phyloP scores from a whole-genome alignment of 2,888 invertebrate genomes.

The Nomada lathburiana region DNA sequence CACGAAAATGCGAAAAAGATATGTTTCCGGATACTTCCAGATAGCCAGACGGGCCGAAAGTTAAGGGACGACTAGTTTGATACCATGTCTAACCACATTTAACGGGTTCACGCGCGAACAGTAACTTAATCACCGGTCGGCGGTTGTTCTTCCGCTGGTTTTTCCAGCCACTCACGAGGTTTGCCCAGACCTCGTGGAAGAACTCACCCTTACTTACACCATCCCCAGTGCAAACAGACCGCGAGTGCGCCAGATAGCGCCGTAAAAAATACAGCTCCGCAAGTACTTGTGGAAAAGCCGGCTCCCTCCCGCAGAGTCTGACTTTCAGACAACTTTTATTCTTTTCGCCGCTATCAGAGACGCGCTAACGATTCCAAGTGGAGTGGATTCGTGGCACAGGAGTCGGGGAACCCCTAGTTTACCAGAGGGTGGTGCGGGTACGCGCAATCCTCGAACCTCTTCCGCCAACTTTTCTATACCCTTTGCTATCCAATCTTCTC shows the following conservation, averaged over 20 bases:
- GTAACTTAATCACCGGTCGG: slow-evolving; percentile 70
- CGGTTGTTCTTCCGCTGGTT: slow-evolving; percentile 56
- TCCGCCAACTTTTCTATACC: slow-evolving; percentile 68
- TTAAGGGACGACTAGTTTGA: slow-evolving; percentile 18
- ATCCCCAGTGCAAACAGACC: slow-evolving; percentile 65
- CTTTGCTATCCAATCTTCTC: slow-evolving; percentile 61
- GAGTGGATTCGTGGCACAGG: slow-evolving; percentile 26
- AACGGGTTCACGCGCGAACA: slow-evolving; percentile 51
- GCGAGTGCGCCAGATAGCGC: slow-evolving; percentile 70
- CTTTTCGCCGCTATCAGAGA: slow-evolving; percentile 69
- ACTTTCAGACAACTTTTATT: slow-evolving; percentile 77
- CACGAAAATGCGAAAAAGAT: not conserved
- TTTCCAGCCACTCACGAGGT: slow-evolving; percentile 60
- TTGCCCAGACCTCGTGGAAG: slow-evolving; percentile 54
- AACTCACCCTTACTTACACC: slow-evolving; percentile 53
- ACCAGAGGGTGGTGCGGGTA: slow-evolving; percentile 29
- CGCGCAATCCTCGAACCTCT: slow-evolving; percentile 60
- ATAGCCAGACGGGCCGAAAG: slow-evolving; percentile 19
- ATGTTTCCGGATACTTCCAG: slow-evolving; percentile 5
- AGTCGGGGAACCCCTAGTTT: slow-evolving; percentile 9
- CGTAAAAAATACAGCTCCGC: slow-evolving; percentile 75
- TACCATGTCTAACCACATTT: slow-evolving; percentile 61
- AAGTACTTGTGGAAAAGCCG: slow-evolving; percentile 70
- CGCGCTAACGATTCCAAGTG: slow-evolving; percentile 75
- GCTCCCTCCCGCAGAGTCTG: slow-evolving; percentile 35